Base-by-base conservation (phyloP, 2,113 vertebrate species). In the Anser cygnoides region DNA sequence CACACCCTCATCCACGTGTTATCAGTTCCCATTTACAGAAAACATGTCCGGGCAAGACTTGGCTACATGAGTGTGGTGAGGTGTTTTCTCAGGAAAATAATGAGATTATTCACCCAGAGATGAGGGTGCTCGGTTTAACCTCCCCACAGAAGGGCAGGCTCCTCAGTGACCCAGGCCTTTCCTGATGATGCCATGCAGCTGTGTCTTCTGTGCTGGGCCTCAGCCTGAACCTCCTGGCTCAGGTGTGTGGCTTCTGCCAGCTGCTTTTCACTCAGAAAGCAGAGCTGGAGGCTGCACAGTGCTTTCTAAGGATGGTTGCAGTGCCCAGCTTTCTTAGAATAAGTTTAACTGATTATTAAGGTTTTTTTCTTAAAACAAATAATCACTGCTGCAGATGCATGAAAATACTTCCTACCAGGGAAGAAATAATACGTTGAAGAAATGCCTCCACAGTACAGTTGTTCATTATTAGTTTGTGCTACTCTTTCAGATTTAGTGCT, bases 71-170 rank as follows among this genome's bases (percentile, higher is more conserved):
- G 52, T 80, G 88, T 4, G 0, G 85, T 81, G 76, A 96, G 91
- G 63, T 65, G 52, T 90, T 96, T 96, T 93, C 88, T 92, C 85
- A 92, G 76, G 85, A 86, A 92, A 90, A 94, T 90, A 93, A 94
- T 88, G 76, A 92, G 79, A 89, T 96, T 93, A 92, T 95, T 94
- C 92, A 94, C 61, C 43, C 54, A 78, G 79, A 96, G 90, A 94
- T 94, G 90, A 90, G 49, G 65, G 59, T 72, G 79, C 18, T 92
- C 63, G 85, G 63, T 74, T 95, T 94, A 96, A 86, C 74, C 65
- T 92, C 67, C 83, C 52, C 58, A 68, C 71, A 86, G 88, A 95
- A 84, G 86, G 80, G 92, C 49, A 84, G 75, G 21, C 59, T 82
- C 71, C 80, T 54, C 66, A 63, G 54, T 58, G 62, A 79, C 13